These are phyloP conservation scores for Neolamprologus hecqui DNA, from an alignment of 2,113 vertebrate genomes.

Conservation along the genomic window DNA sequence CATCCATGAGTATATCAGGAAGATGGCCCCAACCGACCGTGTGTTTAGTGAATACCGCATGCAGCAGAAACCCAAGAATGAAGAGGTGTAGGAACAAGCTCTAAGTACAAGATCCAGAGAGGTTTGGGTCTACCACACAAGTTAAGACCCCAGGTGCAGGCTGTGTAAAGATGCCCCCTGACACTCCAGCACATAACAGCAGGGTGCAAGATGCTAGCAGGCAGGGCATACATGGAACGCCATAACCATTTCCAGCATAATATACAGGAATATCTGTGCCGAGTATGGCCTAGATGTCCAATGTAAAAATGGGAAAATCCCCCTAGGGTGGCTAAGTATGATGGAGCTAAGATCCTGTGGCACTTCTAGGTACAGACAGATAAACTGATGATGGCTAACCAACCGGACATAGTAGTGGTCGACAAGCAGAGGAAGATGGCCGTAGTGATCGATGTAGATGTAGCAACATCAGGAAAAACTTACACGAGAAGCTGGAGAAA, in stretches of 20 bases:
- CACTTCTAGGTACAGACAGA: neutral
- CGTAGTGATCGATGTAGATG: no score
- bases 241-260: neutral
- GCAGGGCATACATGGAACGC: neutral
- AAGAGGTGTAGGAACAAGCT: neutral
- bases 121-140: neutral
- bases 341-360: neutral
- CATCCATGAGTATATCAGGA: neutral
- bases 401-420: fast-evolving
- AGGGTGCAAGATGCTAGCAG: neutral
- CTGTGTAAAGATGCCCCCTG: neutral
- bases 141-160: neutral
- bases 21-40: fast-evolving
- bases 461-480: no score
- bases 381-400: neutral
- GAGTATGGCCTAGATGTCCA: neutral
- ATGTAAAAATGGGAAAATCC: neutral
- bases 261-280: neutral
- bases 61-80: neutral
- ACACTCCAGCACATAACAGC: neutral
- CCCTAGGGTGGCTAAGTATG: neutral
- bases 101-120: neutral
- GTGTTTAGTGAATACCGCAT: neutral
- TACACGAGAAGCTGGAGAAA: no score
- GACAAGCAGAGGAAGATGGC: neutral